A percentile compares a stretch with the other conserved stretches of the same genome.
Evolutionary conservation across 2,113 vertebrate genomes (phyloP).

Genomic region (Vulpes vulpes): DNA sequence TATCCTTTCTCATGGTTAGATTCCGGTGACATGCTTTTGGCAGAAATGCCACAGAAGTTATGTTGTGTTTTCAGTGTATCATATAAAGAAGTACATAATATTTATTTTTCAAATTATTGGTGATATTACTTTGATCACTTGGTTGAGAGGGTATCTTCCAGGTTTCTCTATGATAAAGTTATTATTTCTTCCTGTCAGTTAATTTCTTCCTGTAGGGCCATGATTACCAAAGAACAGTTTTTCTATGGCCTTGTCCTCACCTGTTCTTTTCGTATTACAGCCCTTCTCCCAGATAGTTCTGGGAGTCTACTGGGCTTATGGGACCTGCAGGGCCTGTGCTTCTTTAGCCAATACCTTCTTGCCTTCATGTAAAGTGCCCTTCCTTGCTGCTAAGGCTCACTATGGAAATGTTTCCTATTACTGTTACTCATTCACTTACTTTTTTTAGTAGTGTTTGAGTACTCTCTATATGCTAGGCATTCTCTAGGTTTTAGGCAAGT

Average conservation of each 20-base stretch:
- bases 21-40: not conserved
- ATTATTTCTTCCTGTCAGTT: not conserved
- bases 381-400: not conserved
- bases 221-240: not conserved
- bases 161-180: not conserved
- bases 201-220: not conserved
- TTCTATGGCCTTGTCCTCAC: not conserved
- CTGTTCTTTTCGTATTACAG: not conserved
- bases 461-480: not conserved
- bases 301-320: not conserved
- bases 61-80: not conserved
- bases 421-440: not conserved
- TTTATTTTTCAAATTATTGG: conserved; percentile 15
- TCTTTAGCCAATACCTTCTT: not conserved
- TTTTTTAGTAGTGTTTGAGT: conserved; percentile 9
- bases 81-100: not conserved
- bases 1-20: not conserved
- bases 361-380: not conserved
- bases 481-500: not conserved
- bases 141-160: not conserved
- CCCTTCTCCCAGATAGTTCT: not conserved
- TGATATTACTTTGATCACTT: conserved; percentile 41
- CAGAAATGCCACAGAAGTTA: not conserved
- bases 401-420: not conserved
- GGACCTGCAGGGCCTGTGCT: not conserved